phyloP scores from a whole-genome alignment of 2,113 vertebrate genomes.

The Peromyscus leucopus region DNA sequence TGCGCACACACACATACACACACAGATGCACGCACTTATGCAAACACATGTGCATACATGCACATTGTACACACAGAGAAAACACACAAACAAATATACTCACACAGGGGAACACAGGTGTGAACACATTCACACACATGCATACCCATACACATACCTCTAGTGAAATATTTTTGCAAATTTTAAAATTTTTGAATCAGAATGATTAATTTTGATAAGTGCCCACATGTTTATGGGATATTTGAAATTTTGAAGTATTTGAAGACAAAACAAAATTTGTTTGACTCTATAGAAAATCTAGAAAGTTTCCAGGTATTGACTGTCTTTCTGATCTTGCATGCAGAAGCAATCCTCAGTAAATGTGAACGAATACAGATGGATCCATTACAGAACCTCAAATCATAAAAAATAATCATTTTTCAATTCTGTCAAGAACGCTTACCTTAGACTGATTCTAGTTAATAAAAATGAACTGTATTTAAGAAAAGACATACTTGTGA shows the following conservation, averaged over 20 bases:
- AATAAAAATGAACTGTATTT: constrained; percentile 28
- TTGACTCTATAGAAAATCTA: neutral
- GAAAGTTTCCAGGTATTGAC: neutral
- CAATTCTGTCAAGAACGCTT: neutral
- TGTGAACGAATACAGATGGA: neutral
- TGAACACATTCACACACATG: neutral
- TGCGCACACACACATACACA: neutral
- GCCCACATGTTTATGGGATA: neutral
- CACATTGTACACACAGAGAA: neutral
- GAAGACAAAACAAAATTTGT: neutral
- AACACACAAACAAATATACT: neutral
- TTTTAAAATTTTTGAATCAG: neutral
- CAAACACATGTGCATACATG: neutral
- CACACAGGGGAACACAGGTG: fast-evolving
- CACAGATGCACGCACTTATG: neutral
- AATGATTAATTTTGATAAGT: neutral
- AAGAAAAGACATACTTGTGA: neutral
- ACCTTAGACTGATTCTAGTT: neutral
- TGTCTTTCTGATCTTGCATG: neutral
- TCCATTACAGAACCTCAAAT: neutral
- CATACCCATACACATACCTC: neutral
- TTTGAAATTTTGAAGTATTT: neutral
- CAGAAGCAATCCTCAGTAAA: neutral
- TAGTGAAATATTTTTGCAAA: neutral
- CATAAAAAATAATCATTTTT: neutral